Evolutionary conservation across 2,797 vertebrate genomes (phyloP).

Genomic region (Clarias platycephalus): DNA sequence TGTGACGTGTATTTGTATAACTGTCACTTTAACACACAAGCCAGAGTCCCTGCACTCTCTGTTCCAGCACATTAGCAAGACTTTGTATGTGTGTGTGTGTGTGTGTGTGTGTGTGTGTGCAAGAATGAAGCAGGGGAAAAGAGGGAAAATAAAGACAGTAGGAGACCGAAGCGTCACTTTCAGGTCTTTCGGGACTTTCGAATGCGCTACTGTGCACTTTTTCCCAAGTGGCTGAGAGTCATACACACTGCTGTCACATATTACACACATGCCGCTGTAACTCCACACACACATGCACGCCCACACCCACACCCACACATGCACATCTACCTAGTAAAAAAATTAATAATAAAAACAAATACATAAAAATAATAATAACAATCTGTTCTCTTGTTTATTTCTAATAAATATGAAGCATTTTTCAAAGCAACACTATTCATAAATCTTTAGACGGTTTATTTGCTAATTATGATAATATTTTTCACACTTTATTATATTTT

Average conservation of each 20-base stretch:
- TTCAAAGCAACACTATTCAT: not conserved
- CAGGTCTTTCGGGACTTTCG: not conserved
- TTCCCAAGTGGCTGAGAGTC: not conserved
- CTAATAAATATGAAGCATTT: not conserved
- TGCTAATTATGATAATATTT: not conserved
- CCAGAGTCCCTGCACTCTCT: not conserved
- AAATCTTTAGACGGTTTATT: not conserved
- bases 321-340: not conserved
- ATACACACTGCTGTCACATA: not conserved
- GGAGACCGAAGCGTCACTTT: not conserved
- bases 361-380: not conserved
- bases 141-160: conserved; percentile 1
- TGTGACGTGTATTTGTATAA: not conserved
- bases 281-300: not conserved
- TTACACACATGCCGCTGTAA: not conserved
- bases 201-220: not conserved
- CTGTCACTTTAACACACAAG: not conserved
- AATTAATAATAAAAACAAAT: not conserved
- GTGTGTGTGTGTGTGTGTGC: not conserved
- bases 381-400: not conserved
- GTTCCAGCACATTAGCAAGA: not conserved
- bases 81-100: not conserved
- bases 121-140: not conserved
- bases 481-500: not conserved
- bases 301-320: not conserved